Evolutionary conservation across 2,797 vertebrate species (phyloP), one percentile per base, ranked within the genome.

Genomic region (Galaxias olidus): DNA sequence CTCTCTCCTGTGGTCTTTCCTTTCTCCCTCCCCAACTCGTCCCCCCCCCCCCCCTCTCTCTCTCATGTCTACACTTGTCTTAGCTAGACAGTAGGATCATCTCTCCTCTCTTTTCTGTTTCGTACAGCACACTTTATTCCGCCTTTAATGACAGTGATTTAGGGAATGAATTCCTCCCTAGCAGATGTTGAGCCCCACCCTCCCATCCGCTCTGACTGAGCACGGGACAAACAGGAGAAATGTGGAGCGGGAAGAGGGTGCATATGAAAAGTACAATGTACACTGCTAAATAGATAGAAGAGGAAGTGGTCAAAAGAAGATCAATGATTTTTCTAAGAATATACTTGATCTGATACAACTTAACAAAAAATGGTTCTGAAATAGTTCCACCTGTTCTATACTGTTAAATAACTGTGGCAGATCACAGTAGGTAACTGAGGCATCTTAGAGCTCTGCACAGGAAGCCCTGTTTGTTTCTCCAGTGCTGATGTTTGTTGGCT

Each of bases 81-180:
- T 10, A 18, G 50, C 50, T 1, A 52, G 18, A 18, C 50, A 52
- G 50, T 52, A 52, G 18, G 50, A 9, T 51, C 1, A 17, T 55
- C 49, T 65, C 19, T 10, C 47, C 30, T 9, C 51, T 19, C 9
- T 40, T 40, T 17, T 12, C 62, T 76, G 19, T 58, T 65, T 72
- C 68, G 72, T 80, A 74, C 56, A 61, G 67, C 59, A 58, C 42
- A 63, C 72, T 84, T 82, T 72, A 88, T 89, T 80, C 68, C 73
- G 52, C 20, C 67, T 85, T 75, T 85, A 88, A 88, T 87, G 80
- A 88, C 79, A 86, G 83, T 87, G 82, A 80, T 86, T 87, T 81
- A 74, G 70, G 71, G 68, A 77, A 85, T 86, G 77, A 80, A 89
- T 86, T 83, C 81, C 75, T 86, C 63, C 14, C 59, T 49, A 82